Base-by-base conservation (phyloP, 2,888 invertebrate species). In the Phortica magna region DNA sequence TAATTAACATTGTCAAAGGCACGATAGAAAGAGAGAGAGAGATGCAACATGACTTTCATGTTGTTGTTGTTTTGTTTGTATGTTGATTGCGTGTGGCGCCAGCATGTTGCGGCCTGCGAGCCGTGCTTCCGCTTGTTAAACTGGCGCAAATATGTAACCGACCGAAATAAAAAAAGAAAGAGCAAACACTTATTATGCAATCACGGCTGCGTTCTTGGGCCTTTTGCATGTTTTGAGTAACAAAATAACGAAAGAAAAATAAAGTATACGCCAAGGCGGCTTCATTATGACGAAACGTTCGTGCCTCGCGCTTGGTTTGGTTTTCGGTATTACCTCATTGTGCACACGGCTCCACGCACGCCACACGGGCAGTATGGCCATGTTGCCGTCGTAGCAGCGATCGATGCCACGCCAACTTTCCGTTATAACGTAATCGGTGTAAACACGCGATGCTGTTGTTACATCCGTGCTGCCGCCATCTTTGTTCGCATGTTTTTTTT, bases 371-470 rank as follows among this genome's bases (percentile, higher is more conserved):
- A 96, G 92, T 79, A 96, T 95, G 76, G 94, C 94, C 71, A 95
- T 95, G 84, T 95, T 94, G 43, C 95, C 94, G 78, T 91, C 90
- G 81, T 91, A 91, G 89, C 89, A 90, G 79, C 91, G 94, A 92
- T 95, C 96, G 77, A 96, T 95, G 84, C 95, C 95, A 89, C 96
- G 93, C 96, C 96, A 95, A 88, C 95, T 91, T 91, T 96, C 96
- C 57, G 96, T 95, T 87, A 96, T 94, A 89, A 95, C 94, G 93
- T 95, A 96, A 91, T 92, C 89, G 88, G 88, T 88, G 88, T 90
- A 91, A 91, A 91, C 92, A 92, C 91, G 92, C 92, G 86, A 94
- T 70, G 68, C 92, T 91, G 14, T 81, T 48, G 76, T 74, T 79
- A 77, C 78, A 87, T 90, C 90, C 90, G 22, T 68, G 68, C 65